phyloP scores from a whole-genome alignment of 53 echinoderm and acorn worm genomes.

The Antedon mediterranea region DNA sequence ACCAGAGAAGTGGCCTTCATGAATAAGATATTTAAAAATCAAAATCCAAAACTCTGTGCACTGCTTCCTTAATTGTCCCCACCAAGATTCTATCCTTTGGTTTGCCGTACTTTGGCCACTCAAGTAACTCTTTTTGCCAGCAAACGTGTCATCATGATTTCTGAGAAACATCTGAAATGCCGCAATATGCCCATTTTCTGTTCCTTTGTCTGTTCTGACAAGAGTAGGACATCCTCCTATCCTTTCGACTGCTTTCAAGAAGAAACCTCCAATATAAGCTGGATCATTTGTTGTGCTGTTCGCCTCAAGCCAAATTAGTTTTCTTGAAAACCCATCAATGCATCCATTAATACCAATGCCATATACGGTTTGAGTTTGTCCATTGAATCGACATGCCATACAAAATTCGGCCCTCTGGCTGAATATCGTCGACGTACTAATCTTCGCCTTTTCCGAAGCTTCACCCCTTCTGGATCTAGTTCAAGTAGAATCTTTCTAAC shows the following conservation, averaged over 20 bases:
- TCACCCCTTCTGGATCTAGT: too few species aligned
- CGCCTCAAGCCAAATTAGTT: conserved; percentile 27
- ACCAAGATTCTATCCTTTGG: conserved; percentile 16
- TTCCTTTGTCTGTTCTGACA: too few species aligned
- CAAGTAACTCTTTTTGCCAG: conserved; percentile 5
- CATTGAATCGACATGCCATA: conserved; percentile 16
- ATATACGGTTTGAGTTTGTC: conserved; percentile 18
- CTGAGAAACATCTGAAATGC: conserved; percentile 9
- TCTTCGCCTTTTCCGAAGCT: too few species aligned
- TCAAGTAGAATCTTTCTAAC: too few species aligned
- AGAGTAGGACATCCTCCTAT: not conserved
- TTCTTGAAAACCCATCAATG: conserved; percentile 20
- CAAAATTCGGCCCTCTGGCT: too few species aligned
- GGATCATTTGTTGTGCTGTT: conserved; percentile 23
- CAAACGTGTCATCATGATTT: conserved; percentile 4
- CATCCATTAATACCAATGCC: conserved; percentile 16
- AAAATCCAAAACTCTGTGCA: conserved; percentile 30
- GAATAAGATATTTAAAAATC: conserved; percentile 14
- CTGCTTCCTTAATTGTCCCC: conserved; percentile 20
- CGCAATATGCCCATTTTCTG: conserved; percentile 6
- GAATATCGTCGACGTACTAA: too few species aligned
- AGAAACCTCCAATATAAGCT: conserved; percentile 9
- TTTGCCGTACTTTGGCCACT: conserved; percentile 5
- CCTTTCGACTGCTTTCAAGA: not conserved
- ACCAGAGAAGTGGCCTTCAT: conserved; percentile 15